Base-by-base conservation (phyloP, 1,140 invertebrate genomes). In the Cardiocondyla obscurior region DNA sequence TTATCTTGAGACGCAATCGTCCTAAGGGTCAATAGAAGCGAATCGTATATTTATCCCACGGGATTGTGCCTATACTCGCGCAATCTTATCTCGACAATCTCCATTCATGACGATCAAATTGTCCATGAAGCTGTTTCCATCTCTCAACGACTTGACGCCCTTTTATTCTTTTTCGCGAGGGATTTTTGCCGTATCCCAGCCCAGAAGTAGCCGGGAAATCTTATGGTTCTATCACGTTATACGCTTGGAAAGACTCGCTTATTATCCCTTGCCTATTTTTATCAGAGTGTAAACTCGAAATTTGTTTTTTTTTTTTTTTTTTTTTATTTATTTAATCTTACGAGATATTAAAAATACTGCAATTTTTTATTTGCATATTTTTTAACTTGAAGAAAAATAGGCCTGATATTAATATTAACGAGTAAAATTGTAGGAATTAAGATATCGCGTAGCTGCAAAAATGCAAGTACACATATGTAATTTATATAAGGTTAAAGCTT, bases 41-140 rank as follows among this genome's bases (percentile, higher is more conserved):
- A 62, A 74, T 39, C 44, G 76, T 86, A 72, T 86, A 86, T 83
- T 83, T 86, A 83, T 79, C 85, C 81, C 84, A 83, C n/a, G 85
- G 84, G 81, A 87, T 83, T 67, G 65, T 58, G 67, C 58, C 65
- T 69, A 53, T 73, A 58, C 58, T 19, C 55, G 58, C 53, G 58
- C 84, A 83, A 87, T 87, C 86, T 83, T 81, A 76, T 76, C 60
- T 73, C 57, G 28, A 62, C 83, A 86, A 86, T 86, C 85, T 86
- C 65, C 85, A 82, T 86, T 79, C 10, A 85, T 28, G 46, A n/a
- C 39, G 46, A 22, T 46, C 36, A 73, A 81, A 81, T 62, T 28
- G 82, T 79, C 84, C 55, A 33, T 19, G 49, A 81, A 53, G 33
- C 53, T 33, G 49, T 84, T 79, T 44, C 30, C 84, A 46, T 46